Evolutionary conservation across 2,888 invertebrate species (phyloP).

Genomic region (Drosophila basisetae): DNA sequence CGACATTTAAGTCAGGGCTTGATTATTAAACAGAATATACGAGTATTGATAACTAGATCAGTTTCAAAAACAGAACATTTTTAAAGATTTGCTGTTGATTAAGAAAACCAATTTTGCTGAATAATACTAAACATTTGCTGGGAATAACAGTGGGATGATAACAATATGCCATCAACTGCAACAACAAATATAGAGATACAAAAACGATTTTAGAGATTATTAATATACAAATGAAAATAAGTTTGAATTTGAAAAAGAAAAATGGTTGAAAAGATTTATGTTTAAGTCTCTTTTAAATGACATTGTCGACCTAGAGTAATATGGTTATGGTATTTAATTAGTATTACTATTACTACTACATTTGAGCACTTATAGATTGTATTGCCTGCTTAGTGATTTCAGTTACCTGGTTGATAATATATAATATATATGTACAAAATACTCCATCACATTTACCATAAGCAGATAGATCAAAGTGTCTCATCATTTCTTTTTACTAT

Average conservation of each 20-base stretch:
- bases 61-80: not conserved
- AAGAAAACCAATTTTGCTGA: not conserved
- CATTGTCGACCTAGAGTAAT: not conserved
- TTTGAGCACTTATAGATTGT: too few species aligned
- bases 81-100: not conserved
- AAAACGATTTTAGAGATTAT: not conserved
- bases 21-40: constrained; percentile 13
- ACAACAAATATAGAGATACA: not conserved
- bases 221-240: not conserved
- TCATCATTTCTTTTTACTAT: not conserved
- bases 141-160: not conserved
- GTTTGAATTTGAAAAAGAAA: not conserved
- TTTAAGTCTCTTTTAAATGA: not conserved
- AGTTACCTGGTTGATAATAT: not conserved
- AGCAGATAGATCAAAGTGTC: not conserved
- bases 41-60: constrained; percentile 1
- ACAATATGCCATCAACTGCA: not conserved
- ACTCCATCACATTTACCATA: not conserved
- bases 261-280: not conserved
- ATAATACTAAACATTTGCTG: not conserved
- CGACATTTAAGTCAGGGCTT: constrained; percentile 9
- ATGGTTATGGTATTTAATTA: not conserved
- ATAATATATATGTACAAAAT: not conserved
- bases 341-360: not conserved
- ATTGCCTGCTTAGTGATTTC: not conserved